Evolutionary conservation across 2,113 vertebrate genomes (phyloP).

Genomic region (Cynocephalus volans): DNA sequence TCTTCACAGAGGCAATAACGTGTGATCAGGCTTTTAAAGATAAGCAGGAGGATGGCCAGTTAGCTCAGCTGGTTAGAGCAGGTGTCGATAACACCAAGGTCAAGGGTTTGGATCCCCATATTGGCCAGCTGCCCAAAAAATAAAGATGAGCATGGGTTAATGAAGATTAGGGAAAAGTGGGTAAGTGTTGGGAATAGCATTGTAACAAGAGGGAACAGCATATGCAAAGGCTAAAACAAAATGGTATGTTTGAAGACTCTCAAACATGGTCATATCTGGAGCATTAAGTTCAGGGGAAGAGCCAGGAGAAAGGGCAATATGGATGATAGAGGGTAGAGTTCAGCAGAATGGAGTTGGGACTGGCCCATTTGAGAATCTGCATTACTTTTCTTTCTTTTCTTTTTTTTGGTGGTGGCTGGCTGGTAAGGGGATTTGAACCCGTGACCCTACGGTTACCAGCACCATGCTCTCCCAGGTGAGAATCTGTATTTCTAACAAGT

Average conservation of each 20-base stretch:
- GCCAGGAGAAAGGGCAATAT: too few relatives aligned
- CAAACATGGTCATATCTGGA: background rate
- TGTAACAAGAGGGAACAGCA: background rate
- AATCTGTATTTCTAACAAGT: background rate
- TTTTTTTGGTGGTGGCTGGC: too few relatives aligned
- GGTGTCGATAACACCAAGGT: too few relatives aligned
- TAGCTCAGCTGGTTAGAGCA: too few relatives aligned
- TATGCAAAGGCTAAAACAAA: background rate
- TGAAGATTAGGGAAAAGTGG: background rate
- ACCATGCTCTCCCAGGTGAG: too few relatives aligned
- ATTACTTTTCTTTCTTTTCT: background rate
- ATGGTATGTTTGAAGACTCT: background rate
- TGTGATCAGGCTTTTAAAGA: background rate
- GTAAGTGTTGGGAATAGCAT: background rate
- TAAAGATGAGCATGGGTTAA: background rate
- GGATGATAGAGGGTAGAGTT: background rate
- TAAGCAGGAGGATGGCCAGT: background rate
- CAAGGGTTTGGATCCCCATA: too few relatives aligned
- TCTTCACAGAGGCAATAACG: background rate
- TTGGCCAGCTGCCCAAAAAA: too few relatives aligned
- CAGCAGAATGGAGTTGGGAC: background rate
- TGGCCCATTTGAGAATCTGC: background rate
- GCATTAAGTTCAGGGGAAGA: background rate
- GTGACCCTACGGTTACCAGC: too few relatives aligned
- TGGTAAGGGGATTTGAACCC: too few relatives aligned